These are phyloP conservation scores for Progne subis DNA, from an alignment of 2,113 vertebrate genomes.

Conservation along the genomic window DNA sequence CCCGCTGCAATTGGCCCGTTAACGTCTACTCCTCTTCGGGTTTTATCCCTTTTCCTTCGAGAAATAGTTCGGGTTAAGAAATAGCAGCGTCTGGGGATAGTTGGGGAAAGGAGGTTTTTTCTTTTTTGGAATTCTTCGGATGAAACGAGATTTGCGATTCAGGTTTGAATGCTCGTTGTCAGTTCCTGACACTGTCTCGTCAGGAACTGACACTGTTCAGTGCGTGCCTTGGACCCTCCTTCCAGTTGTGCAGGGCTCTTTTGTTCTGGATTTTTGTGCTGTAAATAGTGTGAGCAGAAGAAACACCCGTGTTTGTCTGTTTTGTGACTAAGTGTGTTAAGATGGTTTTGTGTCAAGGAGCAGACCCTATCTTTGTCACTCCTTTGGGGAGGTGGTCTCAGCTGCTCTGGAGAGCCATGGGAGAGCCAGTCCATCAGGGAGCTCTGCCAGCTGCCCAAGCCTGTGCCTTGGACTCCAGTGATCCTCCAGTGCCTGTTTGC, in stretches of 20 bases:
- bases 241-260: neutral
- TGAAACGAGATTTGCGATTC: neutral
- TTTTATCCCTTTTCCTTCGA: neutral
- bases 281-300: neutral
- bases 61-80: neutral
- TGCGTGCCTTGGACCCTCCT: neutral
- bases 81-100: neutral
- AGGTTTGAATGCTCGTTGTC: neutral
- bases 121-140: neutral
- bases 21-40: neutral
- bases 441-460: neutral
- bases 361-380: rapidly evolving
- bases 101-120: neutral
- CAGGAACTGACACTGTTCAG: neutral
- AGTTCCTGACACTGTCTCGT: neutral
- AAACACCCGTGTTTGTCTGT: neutral
- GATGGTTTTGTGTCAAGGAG: neutral
- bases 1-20: neutral
- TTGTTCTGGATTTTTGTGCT: neutral
- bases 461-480: neutral
- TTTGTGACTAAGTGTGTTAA: neutral
- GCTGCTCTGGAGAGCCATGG: neutral
- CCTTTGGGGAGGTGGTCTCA: neutral
- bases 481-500: neutral
- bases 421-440: neutral